Evolutionary conservation across 23 tunicate species (phyloP), one percentile per base, ranked within the genome.

Genomic region (Oikopleura dioica): DNA sequence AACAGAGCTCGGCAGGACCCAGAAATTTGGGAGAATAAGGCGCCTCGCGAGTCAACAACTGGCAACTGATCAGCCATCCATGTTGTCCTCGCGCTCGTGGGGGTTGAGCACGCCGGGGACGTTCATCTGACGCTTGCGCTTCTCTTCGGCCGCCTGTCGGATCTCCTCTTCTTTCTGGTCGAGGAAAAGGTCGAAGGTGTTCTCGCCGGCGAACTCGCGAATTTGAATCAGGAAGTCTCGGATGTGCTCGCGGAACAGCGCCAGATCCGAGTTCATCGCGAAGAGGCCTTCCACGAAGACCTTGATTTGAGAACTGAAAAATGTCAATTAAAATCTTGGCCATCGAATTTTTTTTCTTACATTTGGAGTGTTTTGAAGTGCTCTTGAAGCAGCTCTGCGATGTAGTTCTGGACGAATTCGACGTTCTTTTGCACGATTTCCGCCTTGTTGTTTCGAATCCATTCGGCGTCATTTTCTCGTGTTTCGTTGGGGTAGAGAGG

Each of bases 51-150:
- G n/a, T n/a, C n/a, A n/a, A n/a, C 55, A 44, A 44, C 9, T 9
- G 16, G 16, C 55, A 44, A 16, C 16, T 16, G 16, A 16, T 44
- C 16, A 44, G 9, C 72, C 72, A 31, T 63, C 72, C 72, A 63
- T 63, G 2, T 4, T 84, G 38, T 89, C 96, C 51, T 89, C 96
- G 1, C 86, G 79, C 26, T 91, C 97, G 38, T 94, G 99, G 0
- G 99, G 99, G 59, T 94, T 94, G 37, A 94, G 77, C 37, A 94
- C 87, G 35, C 99, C 99, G 38, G 99, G 99, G 1, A 94, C 95
- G 32, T 85, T 78, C 77, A 81, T 75, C 75, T 94, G 95, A 26
- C 68, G 68, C 77, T 81, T 75, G 35, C 84, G 79, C 51, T 94
- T 94, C 37, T 94, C 99, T 51, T 94, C 99, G 38, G 87, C 83